These are phyloP conservation scores for Heteropelma amictum DNA, from an alignment of 2,888 invertebrate species.

Conservation along the genomic window DNA sequence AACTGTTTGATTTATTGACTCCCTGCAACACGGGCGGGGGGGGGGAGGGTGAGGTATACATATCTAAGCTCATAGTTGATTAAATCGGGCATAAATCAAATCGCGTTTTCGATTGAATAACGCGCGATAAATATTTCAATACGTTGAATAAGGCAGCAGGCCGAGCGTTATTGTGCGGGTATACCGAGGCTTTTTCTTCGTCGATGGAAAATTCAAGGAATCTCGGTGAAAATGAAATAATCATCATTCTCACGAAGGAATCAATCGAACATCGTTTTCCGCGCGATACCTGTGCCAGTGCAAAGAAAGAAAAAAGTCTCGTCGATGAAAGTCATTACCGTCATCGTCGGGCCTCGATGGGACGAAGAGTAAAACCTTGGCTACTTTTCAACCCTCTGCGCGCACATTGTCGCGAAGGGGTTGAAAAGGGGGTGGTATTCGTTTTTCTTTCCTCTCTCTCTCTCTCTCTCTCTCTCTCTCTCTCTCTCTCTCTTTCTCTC, in stretches of 20 bases:
- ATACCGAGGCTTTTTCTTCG: no score
- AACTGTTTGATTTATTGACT: background rate
- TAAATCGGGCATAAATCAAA: slow-evolving; percentile 22
- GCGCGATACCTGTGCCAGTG: no score
- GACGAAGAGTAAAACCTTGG: slow-evolving; percentile 2
- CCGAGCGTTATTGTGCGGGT: no score
- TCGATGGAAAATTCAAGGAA: no score
- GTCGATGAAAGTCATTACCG: slow-evolving; percentile 49
- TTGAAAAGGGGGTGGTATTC: slow-evolving; percentile 40
- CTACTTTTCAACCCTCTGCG: slow-evolving; percentile 19
- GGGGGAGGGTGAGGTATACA: slow-evolving; percentile 11
- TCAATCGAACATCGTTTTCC: background rate
- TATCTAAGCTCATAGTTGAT: slow-evolving; percentile 34
- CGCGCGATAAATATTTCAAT: background rate
- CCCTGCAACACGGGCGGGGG: no score
- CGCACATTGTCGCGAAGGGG: slow-evolving; percentile 7
- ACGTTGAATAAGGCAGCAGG: no score
- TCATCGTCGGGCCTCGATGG: slow-evolving; percentile 29
- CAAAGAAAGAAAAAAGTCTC: slow-evolving; percentile 14
- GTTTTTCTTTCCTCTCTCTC: no score
- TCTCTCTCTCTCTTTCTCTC: slow-evolving; percentile 11
- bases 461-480: slow-evolving; percentile 7
- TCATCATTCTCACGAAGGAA: background rate
- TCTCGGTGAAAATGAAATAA: background rate
- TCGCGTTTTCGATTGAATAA: background rate